Evolutionary conservation across 1,140 invertebrate genomes (phyloP), one percentile per base, ranked within the genome.

Genomic region (Scaptomyza hsui): DNA sequence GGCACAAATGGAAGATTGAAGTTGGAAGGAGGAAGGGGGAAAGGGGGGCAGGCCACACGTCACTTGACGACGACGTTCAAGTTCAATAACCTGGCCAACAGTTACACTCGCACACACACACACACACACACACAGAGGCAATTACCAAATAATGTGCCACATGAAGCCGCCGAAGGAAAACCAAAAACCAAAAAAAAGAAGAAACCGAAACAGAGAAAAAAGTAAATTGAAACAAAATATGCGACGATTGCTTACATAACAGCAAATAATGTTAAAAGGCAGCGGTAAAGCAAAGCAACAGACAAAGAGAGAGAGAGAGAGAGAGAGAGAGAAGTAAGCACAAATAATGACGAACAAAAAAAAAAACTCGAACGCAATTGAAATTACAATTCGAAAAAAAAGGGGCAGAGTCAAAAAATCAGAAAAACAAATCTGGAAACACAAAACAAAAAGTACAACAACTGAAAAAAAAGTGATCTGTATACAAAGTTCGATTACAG

Each of bases 11-110:
- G 7, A 4, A n/a, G 7, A 12, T 3, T 3, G 32, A 2, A 35
- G 10, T 12, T 9, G 9, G 32, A 35, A 12, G 9, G 32, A 2
- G 3, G 32, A 3, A 12, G 32, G 3, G 12, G 32, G 12, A 32
- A 32, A 2, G 29, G 12, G 32, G 32, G 32, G 32, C 12, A 37
- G 75, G 72, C 72, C 69, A 85, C 77, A 88, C 81, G 77, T 88
- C 81, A 86, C 82, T 88, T 88, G 78, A 68, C 55, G 70, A 78
- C 63, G 70, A 78, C 78, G 82, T 75, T 88, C 82, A 86, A 86
- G 82, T 86, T 86, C 82, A 86, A 86, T 86, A 86, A 86, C 81
- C 81, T 86, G 81, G 81, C 81, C 82, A 88, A 86, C 81, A 82
- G 65, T 75, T 60, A 78, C 73, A 80, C 77, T 75, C 55, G 52